phyloP scores from a whole-genome alignment of 2,797 vertebrate genomes.

The Limnodromus scolopaceus region DNA sequence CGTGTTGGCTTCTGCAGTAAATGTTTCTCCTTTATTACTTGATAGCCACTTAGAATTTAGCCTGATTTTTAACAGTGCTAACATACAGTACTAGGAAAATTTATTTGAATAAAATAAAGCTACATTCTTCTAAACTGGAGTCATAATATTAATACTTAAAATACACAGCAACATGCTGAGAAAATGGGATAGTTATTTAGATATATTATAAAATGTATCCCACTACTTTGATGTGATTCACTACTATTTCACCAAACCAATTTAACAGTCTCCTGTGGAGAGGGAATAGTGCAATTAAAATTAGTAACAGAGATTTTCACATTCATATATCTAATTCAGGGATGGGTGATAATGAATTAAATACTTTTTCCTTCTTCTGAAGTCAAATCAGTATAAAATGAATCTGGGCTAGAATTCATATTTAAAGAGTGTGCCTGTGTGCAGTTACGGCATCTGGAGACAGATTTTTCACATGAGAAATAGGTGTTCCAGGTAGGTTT shows the following conservation, averaged over 20 bases:
- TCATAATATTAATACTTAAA: constrained; percentile 85
- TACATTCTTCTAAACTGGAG: constrained; percentile 79
- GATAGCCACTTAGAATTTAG: constrained; percentile 84
- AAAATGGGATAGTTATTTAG: constrained; percentile 88
- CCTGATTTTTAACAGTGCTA: constrained; percentile 81
- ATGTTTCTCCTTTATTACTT: constrained; percentile 82
- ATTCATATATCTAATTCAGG: constrained; percentile 81
- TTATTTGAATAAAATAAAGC: constrained; percentile 82
- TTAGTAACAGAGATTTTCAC: constrained; percentile 86
- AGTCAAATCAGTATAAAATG: constrained; percentile 75
- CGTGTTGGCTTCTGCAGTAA: constrained; percentile 77
- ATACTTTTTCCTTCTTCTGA: constrained; percentile 79
- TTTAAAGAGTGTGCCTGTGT: constrained; percentile 44
- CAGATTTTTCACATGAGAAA: neutral
- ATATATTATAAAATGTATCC: constrained; percentile 84
- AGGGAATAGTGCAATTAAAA: constrained; percentile 85
- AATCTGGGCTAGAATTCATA: constrained; percentile 59
- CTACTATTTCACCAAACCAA: constrained; percentile 83
- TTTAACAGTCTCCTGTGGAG: constrained; percentile 83
- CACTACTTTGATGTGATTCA: constrained; percentile 84
- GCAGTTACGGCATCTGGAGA: neutral
- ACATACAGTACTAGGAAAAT: constrained; percentile 77
- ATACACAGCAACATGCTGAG: constrained; percentile 83
- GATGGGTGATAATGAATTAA: constrained; percentile 83
- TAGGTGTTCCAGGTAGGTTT: neutral